phyloP scores from a whole-genome alignment of 2,888 invertebrate species.

The Copidosoma aretas region DNA sequence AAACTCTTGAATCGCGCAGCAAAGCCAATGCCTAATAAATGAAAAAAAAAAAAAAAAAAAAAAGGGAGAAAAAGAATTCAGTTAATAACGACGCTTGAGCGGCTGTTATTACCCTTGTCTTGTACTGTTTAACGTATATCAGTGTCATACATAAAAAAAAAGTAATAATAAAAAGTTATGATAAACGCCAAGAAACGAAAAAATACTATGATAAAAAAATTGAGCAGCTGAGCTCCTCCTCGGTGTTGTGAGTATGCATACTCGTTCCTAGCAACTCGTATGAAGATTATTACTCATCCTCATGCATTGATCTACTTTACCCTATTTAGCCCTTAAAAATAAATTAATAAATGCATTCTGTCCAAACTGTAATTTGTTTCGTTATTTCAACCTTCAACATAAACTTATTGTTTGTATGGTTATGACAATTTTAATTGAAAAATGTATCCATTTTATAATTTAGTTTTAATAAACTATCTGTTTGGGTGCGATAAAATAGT shows the following conservation, averaged over 20 bases:
- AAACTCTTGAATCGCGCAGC: constrained; percentile 14
- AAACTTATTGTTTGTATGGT: background rate
- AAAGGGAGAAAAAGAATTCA: constrained; percentile 18
- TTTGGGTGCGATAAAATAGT: background rate
- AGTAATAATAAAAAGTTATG: background rate
- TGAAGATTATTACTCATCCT: constrained; percentile 61
- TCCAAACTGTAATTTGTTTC: constrained; percentile 50
- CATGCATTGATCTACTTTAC: constrained; percentile 62
- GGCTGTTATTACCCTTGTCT: constrained; percentile 52
- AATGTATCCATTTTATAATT: background rate
- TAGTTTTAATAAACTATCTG: background rate
- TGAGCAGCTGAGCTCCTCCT: constrained; percentile 61
- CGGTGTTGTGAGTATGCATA: constrained; percentile 63
- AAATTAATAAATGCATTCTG: constrained; percentile 60
- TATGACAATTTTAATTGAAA: background rate
- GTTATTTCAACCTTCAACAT: constrained; percentile 12
- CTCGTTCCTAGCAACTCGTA: constrained; percentile 63
- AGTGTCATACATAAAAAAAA: constrained; percentile 58
- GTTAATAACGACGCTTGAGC: constrained; percentile 25
- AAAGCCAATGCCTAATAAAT: constrained; percentile 30
- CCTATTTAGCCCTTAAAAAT: constrained; percentile 59
- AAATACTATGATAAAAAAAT: constrained; percentile 45
- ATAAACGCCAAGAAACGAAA: constrained; percentile 44
- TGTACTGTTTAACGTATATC: constrained; percentile 61
- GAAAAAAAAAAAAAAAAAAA: constrained; percentile 20